A percentile compares a stretch with the other conserved stretches of the same genome.
Evolutionary conservation across 2,888 invertebrate species (phyloP).

Genomic region (Pterostichus niger): DNA sequence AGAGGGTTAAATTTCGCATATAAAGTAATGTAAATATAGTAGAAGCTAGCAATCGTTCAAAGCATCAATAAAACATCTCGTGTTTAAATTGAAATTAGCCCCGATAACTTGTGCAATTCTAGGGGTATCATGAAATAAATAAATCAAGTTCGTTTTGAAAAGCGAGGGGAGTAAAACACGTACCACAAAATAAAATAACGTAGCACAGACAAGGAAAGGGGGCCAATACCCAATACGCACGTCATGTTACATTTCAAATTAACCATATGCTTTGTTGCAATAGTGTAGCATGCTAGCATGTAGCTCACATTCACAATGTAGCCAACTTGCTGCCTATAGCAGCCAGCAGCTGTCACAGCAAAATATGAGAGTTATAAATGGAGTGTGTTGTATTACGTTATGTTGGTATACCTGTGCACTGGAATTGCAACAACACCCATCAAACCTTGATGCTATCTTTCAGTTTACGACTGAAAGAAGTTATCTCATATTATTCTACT

Average conservation of each 20-base stretch:
- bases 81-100: slow-evolving; percentile 33
- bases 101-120: background rate
- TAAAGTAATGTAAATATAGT: background rate
- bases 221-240: background rate
- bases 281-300: no score
- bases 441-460: no score
- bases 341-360: no score
- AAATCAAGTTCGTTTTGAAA: background rate
- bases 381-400: no score
- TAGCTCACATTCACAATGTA: no score
- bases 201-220: background rate
- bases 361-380: no score
- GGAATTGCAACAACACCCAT: no score
- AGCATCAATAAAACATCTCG: background rate
- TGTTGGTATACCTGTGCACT: no score
- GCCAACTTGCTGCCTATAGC: no score
- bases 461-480: no score
- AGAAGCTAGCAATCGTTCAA: background rate
- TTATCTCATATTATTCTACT: no score
- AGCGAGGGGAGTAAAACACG: background rate
- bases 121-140: slow-evolving; percentile 23
- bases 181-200: slow-evolving; percentile 23
- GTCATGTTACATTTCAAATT: slow-evolving; percentile 28
- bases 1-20: no score
- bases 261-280: background rate